Base-by-base conservation (phyloP, 2,888 invertebrate genomes). In the Caradrina clavipalpis region DNA sequence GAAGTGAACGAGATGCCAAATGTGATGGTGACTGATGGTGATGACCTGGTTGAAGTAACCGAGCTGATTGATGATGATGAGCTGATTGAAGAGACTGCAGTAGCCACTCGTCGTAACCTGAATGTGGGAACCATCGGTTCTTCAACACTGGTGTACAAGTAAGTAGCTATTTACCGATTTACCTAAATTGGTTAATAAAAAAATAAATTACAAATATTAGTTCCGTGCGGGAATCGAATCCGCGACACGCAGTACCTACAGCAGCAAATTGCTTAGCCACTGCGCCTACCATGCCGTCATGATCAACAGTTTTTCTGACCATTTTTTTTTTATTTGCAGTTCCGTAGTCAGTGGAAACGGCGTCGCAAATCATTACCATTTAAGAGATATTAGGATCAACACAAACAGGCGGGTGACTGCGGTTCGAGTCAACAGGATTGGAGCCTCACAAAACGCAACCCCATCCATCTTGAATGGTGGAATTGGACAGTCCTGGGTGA, bases 381-480 rank as follows among this genome's bases (percentile, higher is more conserved):
- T 19, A 2, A 64, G 42, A 49, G 49, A 55, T 2, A 31, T 35
- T 11, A 31, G 21, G 3, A 1, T 73, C 31, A 21, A 10, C 42
- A 49, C 70, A 0, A 64, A 55, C 42, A 26, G 42, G n/a, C 49
- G 17, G 3, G 47, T 70, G 13, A 31, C 21, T 50, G 71, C 73
- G 21, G 47, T 73, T 21, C 61, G 68, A 15, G 57, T 74, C 26
- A 57, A 31, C 17, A 54, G 50, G 42, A 1, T 68, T 6, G 74
- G 74, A 0, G 1, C 21, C 15, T 17, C 59, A 17, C 74, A 73
- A 60, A 42, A 51, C 15, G 51, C 74, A 19, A 57, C 31, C 17
- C 54, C 74, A 5, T 56, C 39, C 15, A 45, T 74, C 19, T n/a
- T 61, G 15, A n/a, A 1, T 8, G 74, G 73, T 45, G 73, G 74